Evolutionary conservation across 2,888 invertebrate species (phyloP).

Genomic region (Smittia sp.): DNA sequence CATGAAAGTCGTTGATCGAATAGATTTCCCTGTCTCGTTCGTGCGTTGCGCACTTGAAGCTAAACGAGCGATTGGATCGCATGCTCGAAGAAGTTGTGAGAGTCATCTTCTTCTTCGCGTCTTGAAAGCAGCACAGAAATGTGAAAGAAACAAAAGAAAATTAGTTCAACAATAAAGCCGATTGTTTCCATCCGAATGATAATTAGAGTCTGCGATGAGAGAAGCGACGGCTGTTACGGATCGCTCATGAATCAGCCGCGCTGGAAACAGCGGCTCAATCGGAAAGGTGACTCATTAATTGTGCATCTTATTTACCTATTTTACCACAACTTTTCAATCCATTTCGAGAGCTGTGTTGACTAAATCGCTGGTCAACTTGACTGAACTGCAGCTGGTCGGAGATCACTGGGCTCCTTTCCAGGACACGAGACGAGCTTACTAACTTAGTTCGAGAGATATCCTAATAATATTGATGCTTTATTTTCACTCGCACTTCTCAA

Average conservation of each 20-base stretch:
- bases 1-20: slow-evolving; percentile 91
- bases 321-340: neutral
- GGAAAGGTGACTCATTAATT: neutral
- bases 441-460: no score
- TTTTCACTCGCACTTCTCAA: no score
- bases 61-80: slow-evolving; percentile 30
- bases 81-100: neutral
- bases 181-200: slow-evolving; percentile 6
- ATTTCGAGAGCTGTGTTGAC: no score
- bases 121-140: neutral
- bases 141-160: neutral
- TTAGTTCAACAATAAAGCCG: slow-evolving; percentile 26
- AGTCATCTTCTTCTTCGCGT: neutral
- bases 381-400: no score
- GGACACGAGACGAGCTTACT: no score
- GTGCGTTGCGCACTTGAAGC: slow-evolving; percentile 70
- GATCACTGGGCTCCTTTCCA: no score
- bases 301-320: neutral
- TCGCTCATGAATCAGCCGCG: neutral
- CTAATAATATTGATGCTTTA: no score
- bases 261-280: neutral
- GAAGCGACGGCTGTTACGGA: neutral
- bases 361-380: no score
- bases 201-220: neutral
- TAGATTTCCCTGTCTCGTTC: slow-evolving; percentile 90